Evolutionary conservation across 2,888 invertebrate species (phyloP).

Genomic region (Brachylomia viminalis): DNA sequence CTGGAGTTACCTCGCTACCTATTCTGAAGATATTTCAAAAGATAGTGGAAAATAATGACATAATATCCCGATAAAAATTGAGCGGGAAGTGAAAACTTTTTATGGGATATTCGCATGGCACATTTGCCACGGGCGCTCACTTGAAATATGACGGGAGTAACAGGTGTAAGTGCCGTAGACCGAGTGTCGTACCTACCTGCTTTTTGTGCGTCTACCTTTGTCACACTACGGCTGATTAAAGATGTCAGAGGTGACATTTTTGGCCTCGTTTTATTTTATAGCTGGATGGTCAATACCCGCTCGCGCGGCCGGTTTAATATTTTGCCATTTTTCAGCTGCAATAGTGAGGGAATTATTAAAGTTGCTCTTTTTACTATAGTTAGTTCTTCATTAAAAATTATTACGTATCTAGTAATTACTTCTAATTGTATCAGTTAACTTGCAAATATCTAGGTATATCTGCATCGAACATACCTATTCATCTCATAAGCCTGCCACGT

Average conservation of each 20-base stretch:
- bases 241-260: slow-evolving; percentile 52
- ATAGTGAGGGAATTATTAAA: not conserved
- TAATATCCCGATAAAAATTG: slow-evolving; percentile 57
- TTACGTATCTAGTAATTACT: not conserved
- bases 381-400: not conserved
- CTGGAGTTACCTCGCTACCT: slow-evolving; percentile 37
- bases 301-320: slow-evolving; percentile 14
- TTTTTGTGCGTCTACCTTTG: slow-evolving; percentile 69
- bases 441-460: slow-evolving; percentile 1
- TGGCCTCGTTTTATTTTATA: slow-evolving; percentile 47
- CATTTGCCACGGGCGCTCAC: slow-evolving; percentile 56
- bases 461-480: not conserved
- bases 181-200: slow-evolving; percentile 53
- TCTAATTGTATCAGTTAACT: not conserved
- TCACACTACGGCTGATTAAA: slow-evolving; percentile 64
- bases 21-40: slow-evolving; percentile 46
- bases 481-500: slow-evolving; percentile 19
- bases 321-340: not conserved
- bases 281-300: not conserved
- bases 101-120: slow-evolving; percentile 64
- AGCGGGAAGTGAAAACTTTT: slow-evolving; percentile 63
- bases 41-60: slow-evolving; percentile 56
- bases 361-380: not conserved
- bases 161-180: slow-evolving; percentile 73
- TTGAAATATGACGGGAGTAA: slow-evolving; percentile 74